A percentile compares a stretch with the other conserved stretches of the same genome.
These are phyloP conservation scores for Serranus cabrilla DNA, from an alignment of 2,797 vertebrate species.

Conservation along the genomic window DNA sequence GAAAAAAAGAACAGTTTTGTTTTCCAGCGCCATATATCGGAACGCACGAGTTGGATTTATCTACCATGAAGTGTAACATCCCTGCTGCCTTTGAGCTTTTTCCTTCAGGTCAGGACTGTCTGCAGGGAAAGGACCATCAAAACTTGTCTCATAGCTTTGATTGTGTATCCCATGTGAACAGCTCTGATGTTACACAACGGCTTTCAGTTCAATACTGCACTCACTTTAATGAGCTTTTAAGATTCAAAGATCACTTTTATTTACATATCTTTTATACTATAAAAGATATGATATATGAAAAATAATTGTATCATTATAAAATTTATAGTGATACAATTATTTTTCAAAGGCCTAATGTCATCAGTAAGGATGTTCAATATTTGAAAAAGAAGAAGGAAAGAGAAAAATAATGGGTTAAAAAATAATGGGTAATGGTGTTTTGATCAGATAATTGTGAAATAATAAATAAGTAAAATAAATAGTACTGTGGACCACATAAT, in stretches of 20 bases:
- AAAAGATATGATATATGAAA: too few relatives aligned
- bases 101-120: slow-evolving; percentile 21
- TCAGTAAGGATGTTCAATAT: too few relatives aligned
- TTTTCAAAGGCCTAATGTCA: not conserved
- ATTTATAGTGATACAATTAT: not conserved
- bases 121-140: slow-evolving; percentile 3
- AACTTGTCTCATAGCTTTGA: not conserved
- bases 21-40: slow-evolving; percentile 50
- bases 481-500: too few relatives aligned
- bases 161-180: not conserved
- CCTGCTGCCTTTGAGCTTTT: slow-evolving; percentile 21
- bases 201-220: slow-evolving; percentile 4
- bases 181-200: not conserved
- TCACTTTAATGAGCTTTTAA: not conserved
- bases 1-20: slow-evolving; percentile 22
- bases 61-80: slow-evolving; percentile 37
- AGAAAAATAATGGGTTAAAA: too few relatives aligned
- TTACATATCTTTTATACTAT: not conserved
- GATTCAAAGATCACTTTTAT: not conserved
- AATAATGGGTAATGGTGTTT: too few relatives aligned
- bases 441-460: too few relatives aligned
- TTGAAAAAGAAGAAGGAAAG: too few relatives aligned
- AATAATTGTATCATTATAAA: too few relatives aligned
- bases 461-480: too few relatives aligned
- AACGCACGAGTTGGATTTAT: slow-evolving; percentile 53